Percentiles rank a stretch among this genome's conserved stretches.
phyloP scores from a whole-genome alignment of 2,888 invertebrate genomes.

The Drosophila pseudotalamancana region DNA sequence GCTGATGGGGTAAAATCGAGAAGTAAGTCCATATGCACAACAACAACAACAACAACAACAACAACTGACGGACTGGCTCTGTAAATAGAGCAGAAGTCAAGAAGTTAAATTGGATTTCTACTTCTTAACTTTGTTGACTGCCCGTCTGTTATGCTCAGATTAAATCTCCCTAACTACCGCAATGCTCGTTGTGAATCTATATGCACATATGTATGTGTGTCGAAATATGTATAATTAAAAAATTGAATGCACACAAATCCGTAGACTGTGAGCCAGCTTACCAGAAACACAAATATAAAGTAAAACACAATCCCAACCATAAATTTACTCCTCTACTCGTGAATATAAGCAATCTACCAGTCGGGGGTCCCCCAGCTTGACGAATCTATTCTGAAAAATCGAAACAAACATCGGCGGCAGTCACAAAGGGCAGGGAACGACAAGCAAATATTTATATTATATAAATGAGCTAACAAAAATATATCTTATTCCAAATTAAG shows the following conservation, averaged over 20 bases:
- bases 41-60: slow-evolving; percentile 4
- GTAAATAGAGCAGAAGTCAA: slow-evolving; percentile 61
- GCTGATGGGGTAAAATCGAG: slow-evolving; percentile 10
- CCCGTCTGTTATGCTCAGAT: slow-evolving; percentile 46
- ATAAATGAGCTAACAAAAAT: too few species aligned
- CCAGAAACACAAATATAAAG: slow-evolving; percentile 63
- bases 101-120: slow-evolving; percentile 76
- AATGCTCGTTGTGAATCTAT: slow-evolving; percentile 25
- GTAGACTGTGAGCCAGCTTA: slow-evolving; percentile 42
- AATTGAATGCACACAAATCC: slow-evolving; percentile 41
- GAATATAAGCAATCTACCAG: too few species aligned
- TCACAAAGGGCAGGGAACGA: too few species aligned
- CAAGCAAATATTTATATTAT: too few species aligned
- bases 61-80: slow-evolving; percentile 28
- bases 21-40: slow-evolving; percentile 46
- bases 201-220: slow-evolving; percentile 13
- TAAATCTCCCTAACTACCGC: slow-evolving; percentile 46
- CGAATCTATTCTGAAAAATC: too few species aligned
- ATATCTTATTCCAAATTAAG: too few species aligned
- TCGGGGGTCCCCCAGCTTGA: too few species aligned
- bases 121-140: slow-evolving; percentile 69
- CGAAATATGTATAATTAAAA: slow-evolving; percentile 43
- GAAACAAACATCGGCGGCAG: too few species aligned
- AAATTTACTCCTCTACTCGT: slow-evolving; percentile 24
- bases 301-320: slow-evolving; percentile 57